Evolutionary conservation across 2,888 invertebrate genomes (phyloP).

Genomic region (Cosmorhoe ocellata): DNA sequence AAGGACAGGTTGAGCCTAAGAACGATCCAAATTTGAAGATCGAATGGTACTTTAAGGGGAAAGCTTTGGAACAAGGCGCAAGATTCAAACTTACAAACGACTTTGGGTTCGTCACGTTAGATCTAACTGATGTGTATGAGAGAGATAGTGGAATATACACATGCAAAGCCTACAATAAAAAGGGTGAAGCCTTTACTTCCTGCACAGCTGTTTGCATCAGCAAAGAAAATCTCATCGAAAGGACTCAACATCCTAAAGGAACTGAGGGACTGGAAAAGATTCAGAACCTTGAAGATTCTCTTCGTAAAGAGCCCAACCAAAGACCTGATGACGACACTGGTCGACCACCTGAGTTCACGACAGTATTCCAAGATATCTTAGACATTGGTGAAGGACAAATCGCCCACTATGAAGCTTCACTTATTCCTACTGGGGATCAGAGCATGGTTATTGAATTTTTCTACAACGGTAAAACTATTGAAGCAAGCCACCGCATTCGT

Average conservation of each 20-base stretch:
- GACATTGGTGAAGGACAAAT: constrained; percentile 97
- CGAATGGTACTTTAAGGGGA: constrained; percentile 97
- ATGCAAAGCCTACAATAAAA: constrained; percentile 93
- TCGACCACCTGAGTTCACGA: constrained; percentile 93
- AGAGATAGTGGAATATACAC: constrained; percentile 97
- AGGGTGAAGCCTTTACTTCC: constrained; percentile 95
- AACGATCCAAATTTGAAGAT: constrained; percentile 94
- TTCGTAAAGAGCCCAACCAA: constrained; percentile 87
- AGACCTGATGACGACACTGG: constrained; percentile 89
- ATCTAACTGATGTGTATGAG: constrained; percentile 95
- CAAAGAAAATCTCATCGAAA: constrained; percentile 92
- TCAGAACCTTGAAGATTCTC: constrained; percentile 93
- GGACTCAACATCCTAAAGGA: constrained; percentile 97
- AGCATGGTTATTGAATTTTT: constrained; percentile 98
- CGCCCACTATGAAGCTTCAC: constrained; percentile 98
- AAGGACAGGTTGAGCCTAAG: constrained; percentile 97
- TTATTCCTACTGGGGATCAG: constrained; percentile 96
- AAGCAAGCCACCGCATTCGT: constrained; percentile 94
- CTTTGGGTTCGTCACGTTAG: constrained; percentile 97
- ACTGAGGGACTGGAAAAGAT: constrained; percentile 95
- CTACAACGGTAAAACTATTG: constrained; percentile 94
- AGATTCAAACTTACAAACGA: constrained; percentile 96
- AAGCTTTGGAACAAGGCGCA: constrained; percentile 92
- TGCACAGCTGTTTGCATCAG: constrained; percentile 93
- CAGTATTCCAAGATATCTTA: constrained; percentile 90